Evolutionary conservation across 2,888 invertebrate species (phyloP).

Genomic region (Argyresthia goedartella): DNA sequence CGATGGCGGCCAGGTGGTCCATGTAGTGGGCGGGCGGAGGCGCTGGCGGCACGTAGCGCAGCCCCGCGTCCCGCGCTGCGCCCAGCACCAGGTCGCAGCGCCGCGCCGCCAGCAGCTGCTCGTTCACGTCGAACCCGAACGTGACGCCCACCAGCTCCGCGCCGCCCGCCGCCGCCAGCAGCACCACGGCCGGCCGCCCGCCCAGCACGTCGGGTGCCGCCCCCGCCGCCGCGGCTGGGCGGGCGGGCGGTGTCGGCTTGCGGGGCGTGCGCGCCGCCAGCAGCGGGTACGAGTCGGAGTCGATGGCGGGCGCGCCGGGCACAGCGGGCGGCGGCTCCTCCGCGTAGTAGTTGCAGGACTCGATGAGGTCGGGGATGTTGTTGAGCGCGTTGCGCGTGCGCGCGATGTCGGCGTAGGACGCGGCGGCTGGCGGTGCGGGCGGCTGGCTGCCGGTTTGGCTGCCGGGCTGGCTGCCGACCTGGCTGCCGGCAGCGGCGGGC

Average conservation of each 20-base stretch:
- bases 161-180: neutral
- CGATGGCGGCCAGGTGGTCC: constrained; percentile 34
- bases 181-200: neutral
- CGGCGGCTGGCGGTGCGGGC: constrained; percentile 55
- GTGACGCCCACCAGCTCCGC: constrained; percentile 76
- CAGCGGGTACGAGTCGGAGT: constrained; percentile 7
- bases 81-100: constrained; percentile 34
- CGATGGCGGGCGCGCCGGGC: neutral
- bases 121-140: constrained; percentile 85
- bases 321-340: constrained; percentile 33
- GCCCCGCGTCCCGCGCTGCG: too few relatives aligned
- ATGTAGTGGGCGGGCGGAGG: constrained; percentile 19
- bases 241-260: constrained; percentile 34
- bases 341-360: constrained; percentile 62
- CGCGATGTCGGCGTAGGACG: constrained; percentile 88
- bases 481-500: constrained; percentile 47
- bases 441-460: constrained; percentile 17
- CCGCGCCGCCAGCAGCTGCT: constrained; percentile 71
- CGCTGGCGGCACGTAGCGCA: constrained; percentile 38
- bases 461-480: too few relatives aligned
- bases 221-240: constrained; percentile 1
- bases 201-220: constrained; percentile 1
- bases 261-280: constrained; percentile 13
- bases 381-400: constrained; percentile 63
- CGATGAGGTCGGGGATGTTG: constrained; percentile 66